phyloP scores from a whole-genome alignment of 1,140 invertebrate species.

The Potamilus streckersoni region DNA sequence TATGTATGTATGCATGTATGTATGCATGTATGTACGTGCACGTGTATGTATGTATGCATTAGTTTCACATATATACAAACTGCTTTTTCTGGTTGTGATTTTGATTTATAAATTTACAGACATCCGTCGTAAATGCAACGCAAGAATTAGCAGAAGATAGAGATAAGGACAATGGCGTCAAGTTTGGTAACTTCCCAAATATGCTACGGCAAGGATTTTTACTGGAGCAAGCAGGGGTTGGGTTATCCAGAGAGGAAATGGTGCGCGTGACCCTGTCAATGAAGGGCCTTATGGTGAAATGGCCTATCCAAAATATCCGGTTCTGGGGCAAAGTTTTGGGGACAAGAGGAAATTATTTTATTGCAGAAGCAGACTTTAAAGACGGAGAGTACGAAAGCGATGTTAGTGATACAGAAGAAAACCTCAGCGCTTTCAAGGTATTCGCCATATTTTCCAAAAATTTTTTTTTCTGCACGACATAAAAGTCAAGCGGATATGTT shows the following conservation, averaged over 20 bases:
- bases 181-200: constrained; percentile 45
- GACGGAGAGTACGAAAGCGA: constrained; percentile 43
- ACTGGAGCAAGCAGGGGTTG: constrained; percentile 49
- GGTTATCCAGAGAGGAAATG: constrained; percentile 43
- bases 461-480: too few species aligned
- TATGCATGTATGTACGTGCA: too few species aligned
- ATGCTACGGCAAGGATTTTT: constrained; percentile 39
- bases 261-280: constrained; percentile 44
- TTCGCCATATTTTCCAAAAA: not conserved
- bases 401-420: constrained; percentile 28
- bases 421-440: constrained; percentile 11
- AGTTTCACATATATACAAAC: not conserved
- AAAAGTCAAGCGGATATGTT: too few species aligned
- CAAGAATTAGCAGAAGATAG: too few species aligned
- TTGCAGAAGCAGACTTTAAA: constrained; percentile 42
- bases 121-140: not conserved
- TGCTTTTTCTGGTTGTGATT: not conserved
- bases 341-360: constrained; percentile 36
- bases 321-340: constrained; percentile 55
- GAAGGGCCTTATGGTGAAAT: constrained; percentile 36
- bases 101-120: not conserved
- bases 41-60: too few species aligned
- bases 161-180: constrained; percentile 19
- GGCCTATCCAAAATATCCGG: constrained; percentile 37
- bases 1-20: too few species aligned